phyloP scores from a whole-genome alignment of 2,888 invertebrate species.

The Aphodius granarius region DNA sequence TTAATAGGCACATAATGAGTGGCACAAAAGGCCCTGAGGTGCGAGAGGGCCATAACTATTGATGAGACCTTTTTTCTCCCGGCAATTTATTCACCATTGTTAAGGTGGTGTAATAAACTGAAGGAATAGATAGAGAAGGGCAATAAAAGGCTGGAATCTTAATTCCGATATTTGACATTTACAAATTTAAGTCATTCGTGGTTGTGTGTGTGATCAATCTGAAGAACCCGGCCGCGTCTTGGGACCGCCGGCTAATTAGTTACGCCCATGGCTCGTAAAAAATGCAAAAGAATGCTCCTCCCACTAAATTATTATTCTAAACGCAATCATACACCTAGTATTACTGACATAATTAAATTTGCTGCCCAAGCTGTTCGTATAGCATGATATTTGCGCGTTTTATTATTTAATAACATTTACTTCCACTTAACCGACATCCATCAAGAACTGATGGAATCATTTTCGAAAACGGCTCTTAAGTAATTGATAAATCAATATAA shows the following conservation, averaged over 20 bases:
- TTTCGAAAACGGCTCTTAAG: conserved; percentile 14
- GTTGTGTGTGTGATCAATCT: neutral
- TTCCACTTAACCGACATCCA: neutral
- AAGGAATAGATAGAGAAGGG: neutral
- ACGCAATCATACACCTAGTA: conserved; percentile 25
- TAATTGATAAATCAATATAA: conserved; percentile 24
- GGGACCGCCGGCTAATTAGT: conserved; percentile 31
- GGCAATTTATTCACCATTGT: neutral
- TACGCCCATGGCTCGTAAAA: conserved; percentile 34
- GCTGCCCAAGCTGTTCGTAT: neutral
- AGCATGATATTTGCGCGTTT: neutral
- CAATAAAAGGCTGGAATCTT: neutral
- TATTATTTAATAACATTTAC: neutral
- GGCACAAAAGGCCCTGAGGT: neutral
- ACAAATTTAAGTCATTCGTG: neutral
- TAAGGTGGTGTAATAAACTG: neutral
- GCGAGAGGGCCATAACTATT: neutral
- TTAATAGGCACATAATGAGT: neutral
- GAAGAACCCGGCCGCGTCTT: neutral
- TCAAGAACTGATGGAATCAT: neutral
- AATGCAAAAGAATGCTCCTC: conserved; percentile 27
- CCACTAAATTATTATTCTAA: conserved; percentile 29
- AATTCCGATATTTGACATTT: neutral
- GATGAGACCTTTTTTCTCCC: neutral
- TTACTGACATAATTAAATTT: conserved; percentile 19